Base-by-base conservation (phyloP, 2,888 invertebrate species). In the Phanerotoma sp. region DNA sequence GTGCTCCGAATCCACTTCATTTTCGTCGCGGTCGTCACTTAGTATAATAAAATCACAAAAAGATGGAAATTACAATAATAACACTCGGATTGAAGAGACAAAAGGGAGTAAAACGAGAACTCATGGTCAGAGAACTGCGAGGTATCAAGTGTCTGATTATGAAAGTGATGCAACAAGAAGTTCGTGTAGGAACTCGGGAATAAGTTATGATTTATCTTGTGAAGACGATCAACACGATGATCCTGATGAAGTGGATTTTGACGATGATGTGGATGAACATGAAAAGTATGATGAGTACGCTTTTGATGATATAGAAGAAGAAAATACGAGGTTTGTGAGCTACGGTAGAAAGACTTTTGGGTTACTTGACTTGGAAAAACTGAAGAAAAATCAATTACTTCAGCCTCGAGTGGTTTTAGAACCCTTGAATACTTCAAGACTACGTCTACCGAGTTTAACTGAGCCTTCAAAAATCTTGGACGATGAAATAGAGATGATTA, bases 351-450 rank as follows among this genome's bases (percentile, higher is more conserved):
- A 15, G 13, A 46, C 40, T 33, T 58, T 58, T 22, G 45, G 57
- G 15, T 60, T 59, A 11, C 59, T 61, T 42, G 64, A 70, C 44
- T 61, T 75, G 28, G 68, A 74, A 51, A 67, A 61, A 40, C 58
- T 69, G 44, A 66, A 67, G 46, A 71, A 68, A 30, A 64, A 74
- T 62, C 69, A 68, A 55, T 57, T 69, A 48, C 65, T 75, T n/a
- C 77, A 77, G 40, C 77, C 77, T 0, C 63, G 77, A 48, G 76
- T 76, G 0, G 68, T 76, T n/a, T 54, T 77, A 18, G 76, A 75
- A 49, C 74, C 72, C 54, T 56, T 76, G 25, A 72, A 68, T 33
- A 65, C 73, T 20, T 66, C 71, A n/a, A 70, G 66, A 51, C 21
- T 50, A 20, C 40, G 30, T n/a, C 49, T 33, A 3, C 38, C 28